These are phyloP conservation scores for Megalops atlanticus DNA, from an alignment of 2,113 vertebrate genomes.

Conservation along the genomic window DNA sequence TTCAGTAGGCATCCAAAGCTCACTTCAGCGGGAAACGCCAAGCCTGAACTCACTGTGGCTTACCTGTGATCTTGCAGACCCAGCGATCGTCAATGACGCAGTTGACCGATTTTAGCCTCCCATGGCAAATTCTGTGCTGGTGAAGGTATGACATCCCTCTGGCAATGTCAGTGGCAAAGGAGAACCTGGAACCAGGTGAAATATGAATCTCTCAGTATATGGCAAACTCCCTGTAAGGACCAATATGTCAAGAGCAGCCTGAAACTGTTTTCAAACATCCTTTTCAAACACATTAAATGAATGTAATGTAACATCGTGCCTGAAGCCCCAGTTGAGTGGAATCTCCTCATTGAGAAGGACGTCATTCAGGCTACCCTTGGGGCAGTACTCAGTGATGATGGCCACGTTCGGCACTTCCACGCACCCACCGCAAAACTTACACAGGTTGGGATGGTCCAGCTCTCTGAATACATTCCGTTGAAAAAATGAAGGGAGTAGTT, in stretches of 20 bases:
- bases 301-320: conserved; percentile 65
- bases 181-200: conserved; percentile 69
- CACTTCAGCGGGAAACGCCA: neutral
- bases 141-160: conserved; percentile 82
- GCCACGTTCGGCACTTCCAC: conserved; percentile 77
- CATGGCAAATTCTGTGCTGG: conserved; percentile 76
- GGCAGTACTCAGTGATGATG: conserved; percentile 84
- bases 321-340: conserved; percentile 85
- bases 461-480: conserved; percentile 70
- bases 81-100: conserved; percentile 81
- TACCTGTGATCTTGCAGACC: conserved; percentile 85
- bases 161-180: conserved; percentile 80
- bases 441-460: conserved; percentile 84
- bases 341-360: conserved; percentile 80
- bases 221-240: neutral
- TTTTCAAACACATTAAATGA: no score
- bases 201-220: neutral
- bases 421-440: conserved; percentile 82
- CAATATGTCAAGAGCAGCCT: neutral
- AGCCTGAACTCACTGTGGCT: neutral
- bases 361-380: conserved; percentile 80
- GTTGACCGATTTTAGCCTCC: conserved; percentile 77
- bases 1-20: no score
- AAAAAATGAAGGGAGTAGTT: neutral
- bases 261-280: no score